Evolutionary conservation across 2,888 invertebrate species (phyloP).

Genomic region (Neoitamus cyanurus): DNA sequence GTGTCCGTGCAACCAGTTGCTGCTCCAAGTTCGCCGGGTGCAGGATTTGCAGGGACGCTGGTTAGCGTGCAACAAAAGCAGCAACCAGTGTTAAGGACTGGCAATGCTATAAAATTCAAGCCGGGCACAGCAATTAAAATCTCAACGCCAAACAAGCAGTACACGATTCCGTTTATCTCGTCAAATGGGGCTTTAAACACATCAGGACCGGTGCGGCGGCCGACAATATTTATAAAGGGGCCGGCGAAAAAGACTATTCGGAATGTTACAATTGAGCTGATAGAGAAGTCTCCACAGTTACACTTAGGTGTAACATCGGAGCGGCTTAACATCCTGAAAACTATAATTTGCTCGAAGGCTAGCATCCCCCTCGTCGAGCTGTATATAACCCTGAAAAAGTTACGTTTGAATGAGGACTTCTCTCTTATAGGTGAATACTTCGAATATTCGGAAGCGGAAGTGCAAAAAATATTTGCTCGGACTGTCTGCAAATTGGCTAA

Average conservation of each 20-base stretch:
- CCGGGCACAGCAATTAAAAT: conserved; percentile 51
- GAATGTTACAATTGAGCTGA: conserved; percentile 60
- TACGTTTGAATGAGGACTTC: conserved; percentile 63
- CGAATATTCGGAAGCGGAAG: conserved; percentile 60
- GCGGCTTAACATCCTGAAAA: conserved; percentile 61
- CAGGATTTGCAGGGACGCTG: conserved; percentile 43
- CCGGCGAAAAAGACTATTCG: conserved; percentile 61
- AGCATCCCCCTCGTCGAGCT: conserved; percentile 61
- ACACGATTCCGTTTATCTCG: conserved; percentile 53
- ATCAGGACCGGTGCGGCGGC: conserved; percentile 54
- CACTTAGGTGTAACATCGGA: conserved; percentile 60
- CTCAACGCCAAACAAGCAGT: conserved; percentile 44
- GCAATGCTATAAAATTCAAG: conserved; percentile 45
- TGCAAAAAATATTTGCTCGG: conserved; percentile 60
- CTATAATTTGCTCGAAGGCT: conserved; percentile 60
- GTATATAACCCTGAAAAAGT: conserved; percentile 62
- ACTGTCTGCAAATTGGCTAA: conserved; percentile 60
- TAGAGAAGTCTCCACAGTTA: conserved; percentile 61
- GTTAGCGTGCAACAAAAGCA: conserved; percentile 40
- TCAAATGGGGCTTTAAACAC: conserved; percentile 55
- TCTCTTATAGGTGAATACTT: conserved; percentile 61
- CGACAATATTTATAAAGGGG: conserved; percentile 62
- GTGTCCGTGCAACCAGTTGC: neutral
- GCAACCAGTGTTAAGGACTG: conserved; percentile 4
- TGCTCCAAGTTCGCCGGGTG: neutral